A percentile compares a stretch with the other conserved stretches of the same genome.
Conservation (phyloP, 2,888 invertebrate species). For the Sepioteuthis lessoniana region DNA sequence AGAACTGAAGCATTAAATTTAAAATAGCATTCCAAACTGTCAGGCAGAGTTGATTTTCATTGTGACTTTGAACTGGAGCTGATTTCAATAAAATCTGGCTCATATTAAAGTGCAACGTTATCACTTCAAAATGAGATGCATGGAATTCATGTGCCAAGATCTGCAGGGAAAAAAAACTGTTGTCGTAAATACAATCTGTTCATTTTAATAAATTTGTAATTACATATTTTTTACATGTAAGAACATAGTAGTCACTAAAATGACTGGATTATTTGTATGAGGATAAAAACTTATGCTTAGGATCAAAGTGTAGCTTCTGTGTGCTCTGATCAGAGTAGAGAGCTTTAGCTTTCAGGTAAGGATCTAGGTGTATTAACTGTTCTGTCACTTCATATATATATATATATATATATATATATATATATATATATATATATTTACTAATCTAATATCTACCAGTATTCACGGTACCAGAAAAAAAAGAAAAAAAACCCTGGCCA, state of each 20-base stretch:
- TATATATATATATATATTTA: constrained; percentile 2
- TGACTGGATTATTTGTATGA: too few relatives aligned
- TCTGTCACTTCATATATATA: too few relatives aligned
- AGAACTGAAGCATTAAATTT: not conserved
- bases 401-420: not conserved
- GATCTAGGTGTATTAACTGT: too few relatives aligned
- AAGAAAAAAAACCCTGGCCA: too few relatives aligned
- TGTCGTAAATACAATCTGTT: not conserved
- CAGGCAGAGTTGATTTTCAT: not conserved
- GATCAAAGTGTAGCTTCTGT: too few relatives aligned
- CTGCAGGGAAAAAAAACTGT: not conserved
- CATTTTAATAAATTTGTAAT: not conserved
- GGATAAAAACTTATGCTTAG: too few relatives aligned
- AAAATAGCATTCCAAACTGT: not conserved
- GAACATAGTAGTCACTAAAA: too few relatives aligned
- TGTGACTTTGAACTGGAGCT: not conserved
- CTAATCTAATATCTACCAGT: too few relatives aligned
- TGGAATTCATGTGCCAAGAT: not conserved
- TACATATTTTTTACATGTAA: not conserved
- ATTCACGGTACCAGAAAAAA: too few relatives aligned
- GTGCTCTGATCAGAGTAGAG: too few relatives aligned
- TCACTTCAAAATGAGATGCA: not conserved
- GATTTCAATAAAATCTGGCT: not conserved
- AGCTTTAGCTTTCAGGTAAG: too few relatives aligned
- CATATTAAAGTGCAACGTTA: not conserved